These are phyloP conservation scores for Thamnaconus septentrionalis DNA, from an alignment of 2,113 vertebrate genomes.

Conservation along the genomic window DNA sequence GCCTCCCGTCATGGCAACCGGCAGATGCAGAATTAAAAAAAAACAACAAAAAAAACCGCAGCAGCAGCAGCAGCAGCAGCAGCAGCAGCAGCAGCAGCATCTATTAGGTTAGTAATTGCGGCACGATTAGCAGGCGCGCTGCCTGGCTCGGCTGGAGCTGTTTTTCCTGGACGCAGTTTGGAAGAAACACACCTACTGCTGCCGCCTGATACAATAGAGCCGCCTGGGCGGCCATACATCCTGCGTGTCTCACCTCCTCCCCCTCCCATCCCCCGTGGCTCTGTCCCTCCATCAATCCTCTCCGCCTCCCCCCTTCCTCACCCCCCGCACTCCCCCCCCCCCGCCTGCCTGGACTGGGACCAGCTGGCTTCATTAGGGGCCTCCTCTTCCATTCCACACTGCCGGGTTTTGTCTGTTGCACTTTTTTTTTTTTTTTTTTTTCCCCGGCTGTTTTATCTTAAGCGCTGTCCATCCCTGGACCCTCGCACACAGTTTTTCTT, in stretches of 20 bases:
- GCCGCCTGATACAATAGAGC: constrained; percentile 84
- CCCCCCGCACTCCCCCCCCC: constrained; percentile 71
- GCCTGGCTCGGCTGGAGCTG: constrained; percentile 72
- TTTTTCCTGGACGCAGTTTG: constrained; percentile 70
- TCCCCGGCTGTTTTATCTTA: constrained; percentile 77
- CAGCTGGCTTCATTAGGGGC: constrained; percentile 84
- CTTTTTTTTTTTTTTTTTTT: constrained; percentile 63
- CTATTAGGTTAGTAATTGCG: constrained; percentile 82
- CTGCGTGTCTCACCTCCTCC: constrained; percentile 74
- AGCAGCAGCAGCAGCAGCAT: constrained; percentile 57
- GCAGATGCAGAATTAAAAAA: no score
- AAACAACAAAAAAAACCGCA: constrained; percentile 9
- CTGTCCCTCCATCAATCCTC: constrained; percentile 74
- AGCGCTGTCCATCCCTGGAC: constrained; percentile 78
- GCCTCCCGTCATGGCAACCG: constrained; percentile 56
- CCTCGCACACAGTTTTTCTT: constrained; percentile 78
- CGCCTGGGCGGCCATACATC: constrained; percentile 78
- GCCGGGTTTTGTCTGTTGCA: constrained; percentile 80
- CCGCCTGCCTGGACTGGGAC: constrained; percentile 79
- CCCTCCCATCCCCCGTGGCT: constrained; percentile 59
- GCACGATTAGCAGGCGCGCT: constrained; percentile 80
- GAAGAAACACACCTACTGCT: constrained; percentile 80
- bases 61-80: constrained; percentile 40
- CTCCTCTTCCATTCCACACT: constrained; percentile 76
- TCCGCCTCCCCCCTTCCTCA: constrained; percentile 61